Conservation (phyloP, 2,797 vertebrate species). For the Amniataba percoides region DNA sequence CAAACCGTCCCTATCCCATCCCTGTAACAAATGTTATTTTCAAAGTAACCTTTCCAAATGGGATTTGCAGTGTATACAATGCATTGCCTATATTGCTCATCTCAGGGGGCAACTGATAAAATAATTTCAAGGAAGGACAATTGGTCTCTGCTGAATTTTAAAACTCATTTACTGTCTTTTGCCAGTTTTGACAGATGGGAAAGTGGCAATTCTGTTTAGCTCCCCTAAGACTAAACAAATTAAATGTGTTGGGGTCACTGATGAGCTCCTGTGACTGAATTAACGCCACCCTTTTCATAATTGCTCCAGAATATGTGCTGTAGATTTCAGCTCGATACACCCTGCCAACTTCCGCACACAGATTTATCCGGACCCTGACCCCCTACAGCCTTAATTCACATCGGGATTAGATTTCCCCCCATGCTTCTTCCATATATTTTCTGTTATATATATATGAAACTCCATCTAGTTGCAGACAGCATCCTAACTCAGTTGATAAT, state of each 20-base stretch:
- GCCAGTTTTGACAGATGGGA: slow-evolving; percentile 81
- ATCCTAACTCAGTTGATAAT: slow-evolving; percentile 78
- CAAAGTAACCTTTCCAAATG: slow-evolving; percentile 39
- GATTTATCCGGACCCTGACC: slow-evolving; percentile 57
- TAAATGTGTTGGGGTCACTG: slow-evolving; percentile 54
- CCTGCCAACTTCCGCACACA: slow-evolving; percentile 37
- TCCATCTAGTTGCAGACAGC: slow-evolving; percentile 70
- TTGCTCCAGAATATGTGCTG: slow-evolving; percentile 54
- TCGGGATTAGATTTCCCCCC: slow-evolving; percentile 77
- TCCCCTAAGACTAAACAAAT: slow-evolving; percentile 77
- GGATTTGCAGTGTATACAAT: slow-evolving; percentile 31
- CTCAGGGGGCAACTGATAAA: slow-evolving; percentile 60
- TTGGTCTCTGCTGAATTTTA: slow-evolving; percentile 77
- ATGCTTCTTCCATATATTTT: slow-evolving; percentile 53
- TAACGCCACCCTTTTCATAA: slow-evolving; percentile 59
- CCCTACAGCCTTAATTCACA: slow-evolving; percentile 75
- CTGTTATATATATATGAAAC: slow-evolving; percentile 69
- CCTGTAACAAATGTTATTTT: slow-evolving; percentile 33
- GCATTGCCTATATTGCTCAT: slow-evolving; percentile 51
- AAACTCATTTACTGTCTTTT: slow-evolving; percentile 73
- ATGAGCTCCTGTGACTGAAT: slow-evolving; percentile 67
- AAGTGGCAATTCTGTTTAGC: slow-evolving; percentile 69
- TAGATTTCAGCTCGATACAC: slow-evolving; percentile 43
- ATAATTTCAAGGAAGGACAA: slow-evolving; percentile 74
- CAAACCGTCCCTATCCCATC: slow-evolving; percentile 42